phyloP scores from a whole-genome alignment of 2,113 vertebrate species.

The Esox niger region DNA sequence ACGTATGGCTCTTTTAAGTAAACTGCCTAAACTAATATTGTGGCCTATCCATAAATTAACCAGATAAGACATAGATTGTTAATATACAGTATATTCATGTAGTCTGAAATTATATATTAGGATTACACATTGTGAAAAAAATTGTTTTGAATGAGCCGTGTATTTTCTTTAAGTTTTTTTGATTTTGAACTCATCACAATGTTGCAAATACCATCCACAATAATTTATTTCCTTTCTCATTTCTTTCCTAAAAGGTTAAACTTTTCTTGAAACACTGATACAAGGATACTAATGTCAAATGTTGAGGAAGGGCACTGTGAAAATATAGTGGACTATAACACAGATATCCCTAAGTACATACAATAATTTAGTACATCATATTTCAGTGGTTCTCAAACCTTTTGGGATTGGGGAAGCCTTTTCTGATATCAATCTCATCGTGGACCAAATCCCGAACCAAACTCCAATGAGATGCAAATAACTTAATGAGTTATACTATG shows the following conservation, averaged over 20 bases:
- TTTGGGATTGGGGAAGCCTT: no score
- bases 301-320: conserved; percentile 15
- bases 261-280: conserved; percentile 4
- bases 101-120: background rate
- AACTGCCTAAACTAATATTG: background rate
- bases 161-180: background rate
- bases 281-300: conserved; percentile 18
- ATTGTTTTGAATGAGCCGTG: conserved; percentile 1
- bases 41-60: background rate
- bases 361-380: no score
- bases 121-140: background rate
- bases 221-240: background rate
- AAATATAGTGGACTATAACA: background rate
- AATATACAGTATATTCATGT: background rate
- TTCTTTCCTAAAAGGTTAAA: no score
- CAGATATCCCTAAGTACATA: no score
- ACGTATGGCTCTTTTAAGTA: no score
- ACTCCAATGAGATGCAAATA: no score
- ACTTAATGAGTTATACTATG: no score
- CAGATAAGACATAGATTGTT: background rate
- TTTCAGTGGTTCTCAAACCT: no score
- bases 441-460: no score
- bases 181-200: background rate
- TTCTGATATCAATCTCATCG: no score
- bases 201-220: background rate